These are phyloP conservation scores for Hippopotamus amphibius DNA, from an alignment of 2,113 vertebrate genomes.

Conservation along the genomic window DNA sequence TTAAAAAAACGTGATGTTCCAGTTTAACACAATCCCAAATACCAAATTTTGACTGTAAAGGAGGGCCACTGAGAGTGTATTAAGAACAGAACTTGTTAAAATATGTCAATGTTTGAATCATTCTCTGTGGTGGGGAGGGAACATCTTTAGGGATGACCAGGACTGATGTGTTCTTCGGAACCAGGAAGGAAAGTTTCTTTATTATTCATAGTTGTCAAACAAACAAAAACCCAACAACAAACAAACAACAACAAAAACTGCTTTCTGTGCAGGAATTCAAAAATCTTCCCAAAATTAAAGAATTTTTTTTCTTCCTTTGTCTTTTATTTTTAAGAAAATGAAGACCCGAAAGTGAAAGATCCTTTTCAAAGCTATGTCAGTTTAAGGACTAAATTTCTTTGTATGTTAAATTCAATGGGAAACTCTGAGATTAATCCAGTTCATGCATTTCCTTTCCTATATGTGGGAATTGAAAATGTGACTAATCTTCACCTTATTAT, in stretches of 20 bases:
- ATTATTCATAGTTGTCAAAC: neutral
- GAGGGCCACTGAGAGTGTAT: neutral
- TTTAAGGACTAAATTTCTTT: slow-evolving; percentile 43
- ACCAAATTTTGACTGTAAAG: neutral
- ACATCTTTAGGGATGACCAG: neutral
- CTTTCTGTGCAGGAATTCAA: slow-evolving; percentile 22
- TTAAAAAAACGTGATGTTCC: neutral
- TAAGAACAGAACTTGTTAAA: slow-evolving; percentile 38
- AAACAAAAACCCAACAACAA: neutral
- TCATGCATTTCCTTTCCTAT: neutral
- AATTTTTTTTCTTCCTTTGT: neutral
- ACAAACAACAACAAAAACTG: neutral
- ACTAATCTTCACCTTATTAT: neutral
- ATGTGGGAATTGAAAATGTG: neutral
- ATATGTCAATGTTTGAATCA: neutral
- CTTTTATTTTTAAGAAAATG: neutral
- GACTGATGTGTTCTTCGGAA: neutral
- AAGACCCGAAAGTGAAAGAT: neutral
- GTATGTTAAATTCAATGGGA: neutral
- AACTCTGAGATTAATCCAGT: slow-evolving; percentile 32
- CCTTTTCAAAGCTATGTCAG: neutral
- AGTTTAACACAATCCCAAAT: neutral
- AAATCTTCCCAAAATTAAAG: neutral
- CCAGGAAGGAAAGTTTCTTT: neutral
- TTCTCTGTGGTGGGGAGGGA: neutral